Conservation (phyloP, 2,797 vertebrate genomes). For the Sarcoramphus papa region DNA sequence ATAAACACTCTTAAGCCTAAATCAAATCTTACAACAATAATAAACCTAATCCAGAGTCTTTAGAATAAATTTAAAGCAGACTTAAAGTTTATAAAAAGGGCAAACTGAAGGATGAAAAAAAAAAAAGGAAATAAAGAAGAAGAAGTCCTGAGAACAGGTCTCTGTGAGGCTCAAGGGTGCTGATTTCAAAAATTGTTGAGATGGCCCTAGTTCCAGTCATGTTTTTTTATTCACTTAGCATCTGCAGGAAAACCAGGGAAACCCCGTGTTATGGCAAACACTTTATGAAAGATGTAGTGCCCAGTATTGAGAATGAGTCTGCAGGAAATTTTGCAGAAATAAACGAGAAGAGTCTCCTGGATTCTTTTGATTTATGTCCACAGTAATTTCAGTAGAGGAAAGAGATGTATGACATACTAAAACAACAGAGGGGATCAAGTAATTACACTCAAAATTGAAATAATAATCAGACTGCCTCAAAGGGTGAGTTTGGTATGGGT, state of each 20-base stretch:
- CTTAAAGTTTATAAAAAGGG: neutral
- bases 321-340: neutral
- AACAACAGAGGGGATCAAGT: neutral
- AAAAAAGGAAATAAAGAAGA: neutral
- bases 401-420: neutral
- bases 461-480: neutral
- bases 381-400: neutral
- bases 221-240: neutral
- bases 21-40: neutral
- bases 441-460: neutral
- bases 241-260: neutral
- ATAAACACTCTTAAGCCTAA: neutral
- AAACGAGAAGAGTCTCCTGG: neutral
- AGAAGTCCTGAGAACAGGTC: neutral
- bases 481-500: neutral
- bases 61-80: slow-evolving; percentile 2
- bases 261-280: neutral
- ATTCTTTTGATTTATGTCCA: neutral
- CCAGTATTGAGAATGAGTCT: neutral
- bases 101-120: neutral
- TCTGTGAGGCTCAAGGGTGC: neutral
- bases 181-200: neutral
- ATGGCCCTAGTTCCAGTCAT: neutral
- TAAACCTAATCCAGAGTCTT: neutral
- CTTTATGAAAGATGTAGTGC: neutral